Base-by-base conservation (phyloP, 2,797 vertebrate species). In the Borostomias antarcticus region DNA sequence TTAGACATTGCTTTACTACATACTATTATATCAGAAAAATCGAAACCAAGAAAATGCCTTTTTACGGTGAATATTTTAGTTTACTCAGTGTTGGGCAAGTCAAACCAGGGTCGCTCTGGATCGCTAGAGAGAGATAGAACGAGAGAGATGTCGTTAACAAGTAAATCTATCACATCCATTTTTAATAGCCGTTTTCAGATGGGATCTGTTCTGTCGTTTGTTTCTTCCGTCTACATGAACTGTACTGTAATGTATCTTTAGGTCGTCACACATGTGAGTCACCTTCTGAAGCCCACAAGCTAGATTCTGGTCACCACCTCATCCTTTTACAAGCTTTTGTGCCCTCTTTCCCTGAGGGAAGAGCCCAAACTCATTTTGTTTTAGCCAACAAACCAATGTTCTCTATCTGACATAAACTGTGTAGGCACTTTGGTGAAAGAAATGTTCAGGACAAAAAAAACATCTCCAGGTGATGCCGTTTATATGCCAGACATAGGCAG, bases 21-120 rank as follows among this genome's bases (percentile, higher is more conserved):
- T n/a, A n/a, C 87, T 83, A 88, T 83, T 92, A 90, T 93, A 89
- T 91, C 89, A 85, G 78, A 87, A 84, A 81, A 86, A 89, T 89
- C 88, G 76, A 80, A 91, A 92, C 93, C 93, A 89, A 93, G 93
- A 94, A 94, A 93, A 94, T 94, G 93, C 93, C 93, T 94, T 94
- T 92, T 90, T 91, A 82, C 90, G 88, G 85, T 89, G 78, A 82
- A 84, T 82, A 85, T 76, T 78, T 79, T 86, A 85, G 87, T 82
- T 85, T 89, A 84, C 80, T 91, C 85, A 87, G 85, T 84, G 85
- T 91, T 81, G 86, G 91, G 88, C 89, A 91, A 87, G 83, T 89
- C 88, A 88, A 83, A 88, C 82, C 53, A 68, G 85, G 66, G 81
- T 89, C 84, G 88, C 86, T 88, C 85, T 85, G 77, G 82, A 79